These are phyloP conservation scores for Chymomyza amoena DNA, from an alignment of 2,888 invertebrate species.

Conservation along the genomic window DNA sequence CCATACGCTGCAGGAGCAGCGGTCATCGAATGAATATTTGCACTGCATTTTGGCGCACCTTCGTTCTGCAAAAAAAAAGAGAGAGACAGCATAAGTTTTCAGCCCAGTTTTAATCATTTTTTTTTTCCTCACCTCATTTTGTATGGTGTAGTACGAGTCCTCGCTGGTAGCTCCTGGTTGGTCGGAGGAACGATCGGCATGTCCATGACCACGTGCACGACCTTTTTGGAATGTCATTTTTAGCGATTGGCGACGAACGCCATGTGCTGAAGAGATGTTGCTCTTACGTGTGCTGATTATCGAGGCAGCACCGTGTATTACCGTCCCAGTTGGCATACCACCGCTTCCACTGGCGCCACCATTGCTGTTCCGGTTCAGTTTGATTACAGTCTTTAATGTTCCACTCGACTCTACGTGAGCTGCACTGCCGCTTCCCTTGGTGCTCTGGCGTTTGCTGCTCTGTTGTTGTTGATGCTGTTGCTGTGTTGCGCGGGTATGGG, in stretches of 20 bases:
- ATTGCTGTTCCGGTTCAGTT: slow-evolving; percentile 82
- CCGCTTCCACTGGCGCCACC: slow-evolving; percentile 47
- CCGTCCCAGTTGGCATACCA: slow-evolving; percentile 50
- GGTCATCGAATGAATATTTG: slow-evolving; percentile 48
- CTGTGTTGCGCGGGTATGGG: slow-evolving; percentile 54
- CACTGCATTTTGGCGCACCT: slow-evolving; percentile 74
- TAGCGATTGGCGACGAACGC: slow-evolving; percentile 82
- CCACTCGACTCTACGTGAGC: slow-evolving; percentile 83
- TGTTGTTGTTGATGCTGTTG: slow-evolving; percentile 42
- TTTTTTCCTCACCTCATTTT: slow-evolving; percentile 81
- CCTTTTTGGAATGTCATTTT: slow-evolving; percentile 90
- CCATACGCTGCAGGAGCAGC: slow-evolving; percentile 78
- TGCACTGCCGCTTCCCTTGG: slow-evolving; percentile 58
- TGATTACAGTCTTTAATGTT: slow-evolving; percentile 90
- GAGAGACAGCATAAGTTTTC: slow-evolving; percentile 41
- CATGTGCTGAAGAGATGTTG: slow-evolving; percentile 37
- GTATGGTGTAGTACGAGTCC: slow-evolving; percentile 84
- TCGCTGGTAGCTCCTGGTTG: slow-evolving; percentile 69
- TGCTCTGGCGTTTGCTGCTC: slow-evolving; percentile 57
- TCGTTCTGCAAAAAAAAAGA: slow-evolving; percentile 78
- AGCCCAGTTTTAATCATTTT: background rate
- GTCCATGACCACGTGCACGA: slow-evolving; percentile 80
- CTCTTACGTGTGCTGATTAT: slow-evolving; percentile 53
- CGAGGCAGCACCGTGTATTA: slow-evolving; percentile 48
- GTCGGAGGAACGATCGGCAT: slow-evolving; percentile 76